A percentile compares a stretch with the other conserved stretches of the same genome.
Conservation (phyloP, 2,113 vertebrate species). For the Struthidea cinerea region DNA sequence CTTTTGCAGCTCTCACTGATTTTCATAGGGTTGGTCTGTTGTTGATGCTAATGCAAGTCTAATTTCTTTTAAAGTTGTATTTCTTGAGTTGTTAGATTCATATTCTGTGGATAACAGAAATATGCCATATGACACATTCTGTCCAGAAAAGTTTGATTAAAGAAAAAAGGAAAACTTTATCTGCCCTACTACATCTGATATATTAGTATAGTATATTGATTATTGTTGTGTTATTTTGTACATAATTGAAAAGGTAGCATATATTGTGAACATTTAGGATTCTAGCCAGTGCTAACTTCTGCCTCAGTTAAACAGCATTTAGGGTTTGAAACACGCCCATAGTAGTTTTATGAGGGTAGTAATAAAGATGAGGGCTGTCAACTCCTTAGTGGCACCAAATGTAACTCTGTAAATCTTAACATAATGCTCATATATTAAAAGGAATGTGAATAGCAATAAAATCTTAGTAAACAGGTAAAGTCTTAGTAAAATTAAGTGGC, state of each 20-base stretch:
- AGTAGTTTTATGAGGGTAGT: neutral
- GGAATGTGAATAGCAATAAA: neutral
- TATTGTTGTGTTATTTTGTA: neutral
- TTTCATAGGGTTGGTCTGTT: neutral
- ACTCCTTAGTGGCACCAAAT: neutral
- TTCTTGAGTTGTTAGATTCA: neutral
- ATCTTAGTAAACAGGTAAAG: neutral
- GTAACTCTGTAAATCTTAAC: neutral
- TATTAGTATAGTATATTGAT: neutral
- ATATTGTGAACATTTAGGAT: neutral
- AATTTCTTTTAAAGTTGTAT: neutral
- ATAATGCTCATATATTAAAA: neutral
- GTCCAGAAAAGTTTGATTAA: neutral
- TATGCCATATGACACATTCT: neutral
- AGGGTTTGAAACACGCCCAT: neutral
- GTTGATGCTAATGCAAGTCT: neutral
- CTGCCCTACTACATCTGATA: neutral
- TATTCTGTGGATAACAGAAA: neutral
- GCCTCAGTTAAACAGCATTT: neutral
- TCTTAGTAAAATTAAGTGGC: neutral
- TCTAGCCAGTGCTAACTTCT: neutral
- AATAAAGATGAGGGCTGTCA: neutral
- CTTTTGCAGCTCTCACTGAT: neutral
- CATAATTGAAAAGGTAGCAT: neutral
- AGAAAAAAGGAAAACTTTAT: neutral